Conservation (phyloP, 1,140 invertebrate species). For the Dufourea novaeangliae region DNA sequence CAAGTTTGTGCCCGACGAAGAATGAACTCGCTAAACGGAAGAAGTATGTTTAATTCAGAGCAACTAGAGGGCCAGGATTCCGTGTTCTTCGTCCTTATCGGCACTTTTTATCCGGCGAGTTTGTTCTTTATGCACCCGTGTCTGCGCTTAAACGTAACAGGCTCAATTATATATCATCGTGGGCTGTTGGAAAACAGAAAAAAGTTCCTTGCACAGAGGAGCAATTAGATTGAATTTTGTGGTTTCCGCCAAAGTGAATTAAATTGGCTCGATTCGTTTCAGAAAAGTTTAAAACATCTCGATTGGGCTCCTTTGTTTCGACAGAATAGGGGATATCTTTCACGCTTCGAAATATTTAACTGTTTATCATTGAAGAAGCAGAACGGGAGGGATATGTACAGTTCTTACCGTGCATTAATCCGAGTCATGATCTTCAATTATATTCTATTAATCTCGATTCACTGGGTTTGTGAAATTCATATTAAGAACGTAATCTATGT, state of each 20-base stretch:
- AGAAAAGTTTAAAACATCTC: no score
- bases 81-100: background rate
- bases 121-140: background rate
- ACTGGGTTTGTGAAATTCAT: no score
- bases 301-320: no score
- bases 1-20: background rate
- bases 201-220: background rate
- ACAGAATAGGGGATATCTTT: no score
- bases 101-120: conserved; percentile 4
- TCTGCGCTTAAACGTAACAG: background rate
- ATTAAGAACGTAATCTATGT: no score
- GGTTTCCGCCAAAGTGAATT: no score
- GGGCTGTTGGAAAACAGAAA: background rate
- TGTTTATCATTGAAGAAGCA: no score
- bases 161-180: conserved; percentile 24
- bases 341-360: background rate
- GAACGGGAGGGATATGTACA: no score
- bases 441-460: no score
- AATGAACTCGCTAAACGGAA: background rate
- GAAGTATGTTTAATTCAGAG: background rate
- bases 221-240: background rate
- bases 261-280: no score
- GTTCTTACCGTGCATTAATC: no score
- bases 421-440: no score
- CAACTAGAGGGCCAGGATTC: background rate